Evolutionary conservation across 2,888 invertebrate genomes (phyloP).

Genomic region (Hylaea fasciaria): DNA sequence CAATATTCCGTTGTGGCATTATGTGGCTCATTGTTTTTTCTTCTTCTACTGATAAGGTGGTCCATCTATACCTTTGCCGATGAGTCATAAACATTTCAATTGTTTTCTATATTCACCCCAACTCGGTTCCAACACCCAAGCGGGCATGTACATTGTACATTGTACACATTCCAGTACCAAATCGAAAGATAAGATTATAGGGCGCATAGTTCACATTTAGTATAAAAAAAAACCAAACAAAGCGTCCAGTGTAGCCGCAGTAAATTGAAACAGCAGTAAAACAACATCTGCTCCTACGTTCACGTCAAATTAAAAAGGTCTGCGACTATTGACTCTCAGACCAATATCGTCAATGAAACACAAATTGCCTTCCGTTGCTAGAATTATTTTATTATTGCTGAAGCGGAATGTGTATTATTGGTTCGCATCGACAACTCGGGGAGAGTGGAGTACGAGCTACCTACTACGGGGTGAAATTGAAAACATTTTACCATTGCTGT

Average conservation of each 20-base stretch:
- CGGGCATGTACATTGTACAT: no score
- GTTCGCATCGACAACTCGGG: constrained; percentile 33
- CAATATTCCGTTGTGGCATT: no score
- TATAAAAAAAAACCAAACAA: not conserved
- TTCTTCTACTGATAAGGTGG: no score
- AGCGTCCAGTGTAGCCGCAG: constrained; percentile 6
- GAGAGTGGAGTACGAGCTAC: constrained; percentile 10
- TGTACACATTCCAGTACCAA: no score
- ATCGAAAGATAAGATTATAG: no score
- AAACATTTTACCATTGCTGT: constrained; percentile 19
- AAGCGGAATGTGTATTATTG: constrained; percentile 44
- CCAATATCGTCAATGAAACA: constrained; percentile 40
- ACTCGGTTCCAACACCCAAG: no score
- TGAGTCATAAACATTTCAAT: no score
- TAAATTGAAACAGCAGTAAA: constrained; percentile 19
- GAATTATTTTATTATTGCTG: constrained; percentile 46
- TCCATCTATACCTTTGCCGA: no score
- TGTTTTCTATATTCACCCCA: no score
- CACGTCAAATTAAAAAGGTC: constrained; percentile 37
- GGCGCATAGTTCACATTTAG: no score
- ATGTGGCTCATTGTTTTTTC: no score
- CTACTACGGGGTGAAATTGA: constrained; percentile 20
- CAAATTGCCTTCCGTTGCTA: constrained; percentile 43
- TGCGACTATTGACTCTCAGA: constrained; percentile 31
- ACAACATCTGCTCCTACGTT: constrained; percentile 11